Conservation (phyloP, 2,888 invertebrate species). For the Corythucha ciliata region DNA sequence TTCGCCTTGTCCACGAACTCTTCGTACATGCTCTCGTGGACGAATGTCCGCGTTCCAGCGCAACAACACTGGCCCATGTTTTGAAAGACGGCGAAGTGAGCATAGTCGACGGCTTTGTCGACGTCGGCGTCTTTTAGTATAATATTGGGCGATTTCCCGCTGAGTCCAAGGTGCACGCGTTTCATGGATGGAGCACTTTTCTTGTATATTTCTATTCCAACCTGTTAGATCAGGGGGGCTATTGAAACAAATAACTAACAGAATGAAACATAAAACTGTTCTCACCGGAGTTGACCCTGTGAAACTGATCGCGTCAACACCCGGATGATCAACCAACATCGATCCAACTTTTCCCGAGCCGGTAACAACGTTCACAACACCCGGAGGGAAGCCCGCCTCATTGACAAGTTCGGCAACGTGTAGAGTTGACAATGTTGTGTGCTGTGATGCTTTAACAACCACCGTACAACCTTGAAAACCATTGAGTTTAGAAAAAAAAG, state of each 20-base stretch:
- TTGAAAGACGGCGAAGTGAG: conserved; percentile 32
- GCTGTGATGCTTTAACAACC: conserved; percentile 75
- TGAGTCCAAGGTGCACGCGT: conserved; percentile 71
- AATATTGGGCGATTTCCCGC: conserved; percentile 82
- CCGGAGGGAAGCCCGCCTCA: conserved; percentile 72
- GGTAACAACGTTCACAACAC: conserved; percentile 66
- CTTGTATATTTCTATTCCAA: conserved; percentile 47
- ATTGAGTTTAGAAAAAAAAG: too few relatives aligned
- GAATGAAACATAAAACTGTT: too few relatives aligned
- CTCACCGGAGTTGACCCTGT: conserved; percentile 62
- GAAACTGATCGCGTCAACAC: conserved; percentile 68
- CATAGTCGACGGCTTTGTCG: conserved; percentile 42
- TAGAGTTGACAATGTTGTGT: conserved; percentile 71
- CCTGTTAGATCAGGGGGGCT: conserved; percentile 40
- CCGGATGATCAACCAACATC: conserved; percentile 56
- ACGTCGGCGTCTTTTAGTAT: conserved; percentile 71
- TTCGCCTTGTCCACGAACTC: conserved; percentile 68
- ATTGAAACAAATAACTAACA: too few relatives aligned
- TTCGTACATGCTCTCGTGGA: conserved; percentile 78
- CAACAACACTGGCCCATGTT: conserved; percentile 63
- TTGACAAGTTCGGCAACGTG: conserved; percentile 60
- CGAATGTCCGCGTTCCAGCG: conserved; percentile 81
- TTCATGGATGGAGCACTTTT: conserved; percentile 73
- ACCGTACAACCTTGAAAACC: conserved; percentile 51
- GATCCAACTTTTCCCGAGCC: conserved; percentile 68